Conservation (phyloP, 2,888 invertebrate genomes). For the Ferdinandea cuprea region DNA sequence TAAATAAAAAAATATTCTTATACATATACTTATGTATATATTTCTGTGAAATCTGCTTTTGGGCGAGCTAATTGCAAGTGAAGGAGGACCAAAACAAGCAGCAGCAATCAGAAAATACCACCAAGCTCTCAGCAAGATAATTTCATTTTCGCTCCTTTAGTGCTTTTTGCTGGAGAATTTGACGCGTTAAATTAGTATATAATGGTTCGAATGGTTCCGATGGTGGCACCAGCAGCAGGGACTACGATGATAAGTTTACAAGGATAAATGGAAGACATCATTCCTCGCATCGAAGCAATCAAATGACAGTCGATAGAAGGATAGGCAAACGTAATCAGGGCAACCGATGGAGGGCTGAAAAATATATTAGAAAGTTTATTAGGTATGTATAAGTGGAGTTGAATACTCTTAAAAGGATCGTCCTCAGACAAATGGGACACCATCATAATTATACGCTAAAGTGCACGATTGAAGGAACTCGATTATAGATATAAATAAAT, state of each 20-base stretch:
- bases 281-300: conserved; percentile 18
- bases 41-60: conserved; percentile 9
- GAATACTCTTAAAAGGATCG: conserved; percentile 22
- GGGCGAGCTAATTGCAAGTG: conserved; percentile 14
- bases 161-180: conserved; percentile 36
- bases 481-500: conserved; percentile 27
- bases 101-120: background rate
- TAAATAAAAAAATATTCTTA: conserved; percentile 4
- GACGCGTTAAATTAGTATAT: conserved; percentile 48
- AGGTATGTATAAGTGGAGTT: background rate
- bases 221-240: background rate
- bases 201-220: conserved; percentile 28
- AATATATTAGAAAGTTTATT: background rate
- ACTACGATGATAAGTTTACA: conserved; percentile 20
- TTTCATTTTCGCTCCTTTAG: conserved; percentile 50
- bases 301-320: conserved; percentile 23
- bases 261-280: background rate
- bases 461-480: conserved; percentile 57
- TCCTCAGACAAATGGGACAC: conserved; percentile 34
- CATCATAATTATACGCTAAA: conserved; percentile 45
- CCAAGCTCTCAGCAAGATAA: conserved; percentile 12
- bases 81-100: background rate
- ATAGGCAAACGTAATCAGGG: conserved; percentile 8
- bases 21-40: background rate
- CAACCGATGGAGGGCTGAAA: background rate